phyloP scores from a whole-genome alignment of 1,140 invertebrate genomes.

The Drosophila tristis region DNA sequence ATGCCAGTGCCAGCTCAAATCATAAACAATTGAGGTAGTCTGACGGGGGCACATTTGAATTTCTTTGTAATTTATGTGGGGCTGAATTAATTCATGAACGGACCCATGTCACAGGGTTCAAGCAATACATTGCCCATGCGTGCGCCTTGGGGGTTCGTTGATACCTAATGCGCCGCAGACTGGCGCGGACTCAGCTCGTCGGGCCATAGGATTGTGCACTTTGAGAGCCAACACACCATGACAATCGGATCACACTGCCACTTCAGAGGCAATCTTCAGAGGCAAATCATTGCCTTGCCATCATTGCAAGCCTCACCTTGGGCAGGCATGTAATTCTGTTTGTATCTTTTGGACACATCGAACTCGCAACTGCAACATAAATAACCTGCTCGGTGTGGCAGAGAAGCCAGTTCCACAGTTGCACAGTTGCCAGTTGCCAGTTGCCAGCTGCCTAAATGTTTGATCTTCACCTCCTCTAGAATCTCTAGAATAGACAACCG shows the following conservation, averaged over 20 bases:
- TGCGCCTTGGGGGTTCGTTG: slow-evolving; percentile 7
- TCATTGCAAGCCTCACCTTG: too few relatives aligned
- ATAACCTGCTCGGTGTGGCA: neutral
- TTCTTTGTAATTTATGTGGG: neutral
- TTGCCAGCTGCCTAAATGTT: slow-evolving; percentile 5
- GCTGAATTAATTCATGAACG: slow-evolving; percentile 5
- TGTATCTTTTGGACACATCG: neutral
- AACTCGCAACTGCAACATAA: slow-evolving; percentile 1
- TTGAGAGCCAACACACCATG: neutral
- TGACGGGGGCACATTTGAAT: slow-evolving; percentile 12
- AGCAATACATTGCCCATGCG: neutral
- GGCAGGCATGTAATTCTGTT: neutral
- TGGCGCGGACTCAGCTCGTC: too few relatives aligned
- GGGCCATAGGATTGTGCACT: neutral
- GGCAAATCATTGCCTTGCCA: too few relatives aligned
- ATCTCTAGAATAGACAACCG: slow-evolving; percentile 67
- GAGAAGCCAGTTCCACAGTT: slow-evolving; percentile 1
- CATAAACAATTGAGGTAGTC: slow-evolving; percentile 20
- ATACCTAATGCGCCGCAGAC: neutral
- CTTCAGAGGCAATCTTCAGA: too few relatives aligned
- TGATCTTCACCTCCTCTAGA: slow-evolving; percentile 49
- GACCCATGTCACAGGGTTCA: slow-evolving; percentile 1
- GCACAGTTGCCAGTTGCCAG: slow-evolving; percentile 3
- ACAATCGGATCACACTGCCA: too few relatives aligned
- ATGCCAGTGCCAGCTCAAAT: neutral